Base-by-base conservation (phyloP, 2,797 vertebrate genomes). In the Acropternis orthonyx region DNA sequence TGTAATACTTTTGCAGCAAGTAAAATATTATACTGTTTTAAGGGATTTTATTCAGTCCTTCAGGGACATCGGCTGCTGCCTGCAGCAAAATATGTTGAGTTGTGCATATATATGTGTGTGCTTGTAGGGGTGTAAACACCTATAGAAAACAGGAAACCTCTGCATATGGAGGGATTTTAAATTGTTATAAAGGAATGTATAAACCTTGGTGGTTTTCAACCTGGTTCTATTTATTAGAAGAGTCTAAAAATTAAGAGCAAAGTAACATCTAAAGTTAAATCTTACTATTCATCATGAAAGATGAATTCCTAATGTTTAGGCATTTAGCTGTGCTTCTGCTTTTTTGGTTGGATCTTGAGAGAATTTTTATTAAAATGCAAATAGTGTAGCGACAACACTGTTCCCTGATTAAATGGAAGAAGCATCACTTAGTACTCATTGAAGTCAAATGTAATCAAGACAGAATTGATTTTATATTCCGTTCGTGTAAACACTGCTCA, bases 371-470 rank as follows among this genome's bases (percentile, higher is more conserved):
- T 96, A 96, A 94, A 95, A 96, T 97, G 96, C 96, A 96, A 97
- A 95, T 95, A 75, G 68, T 63, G 88, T 93, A 85, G 48, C 78
- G 95, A 51, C 91, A 95, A 78, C 86, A 59, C 82, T 56, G 77
- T 52, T 97, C 72, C 58, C 94, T 96, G 97, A 97, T 97, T 97
- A 97, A 96, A 97, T 95, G 95, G 92, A 94, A 96, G 95, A 91
- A 93, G 85, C 95, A 92, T 97, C 93, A 94, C 96, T 97, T 97
- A 91, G 94, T 73, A 74, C 94, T 97, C 92, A 87, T 93, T 95
- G 96, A 94, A 96, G 96, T 97, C 95, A 97, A 96, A 96, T 94
- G 96, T 97, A 97, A 97, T 97, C 96, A 97, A 97, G 95, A 96
- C 73, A 74, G 91, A 88, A 96, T 96, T 97, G 97, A 97, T 97